Evolutionary conservation across 2,888 invertebrate genomes (phyloP), one percentile per base, ranked within the genome.

Genomic region (Tenthredo notha): DNA sequence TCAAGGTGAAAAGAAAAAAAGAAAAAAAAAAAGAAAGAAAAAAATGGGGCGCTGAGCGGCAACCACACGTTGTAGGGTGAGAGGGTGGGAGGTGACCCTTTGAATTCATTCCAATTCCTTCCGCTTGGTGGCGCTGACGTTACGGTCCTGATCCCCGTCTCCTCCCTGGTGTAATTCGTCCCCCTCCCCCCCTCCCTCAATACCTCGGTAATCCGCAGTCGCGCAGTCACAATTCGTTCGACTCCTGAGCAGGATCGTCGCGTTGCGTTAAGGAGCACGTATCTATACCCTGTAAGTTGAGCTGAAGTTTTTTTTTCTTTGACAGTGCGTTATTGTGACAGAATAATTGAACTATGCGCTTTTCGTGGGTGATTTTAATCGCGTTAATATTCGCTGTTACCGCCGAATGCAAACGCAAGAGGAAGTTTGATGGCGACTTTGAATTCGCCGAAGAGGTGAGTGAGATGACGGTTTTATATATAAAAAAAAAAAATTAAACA

Each of bases 381-480:
- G 90, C 94, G 89, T 90, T 91, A 88, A 89, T 94, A 86, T 91
- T 94, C 88, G 92, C 92, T 86, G 90, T 70, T 61, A 89, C 93
- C 87, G 92, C 91, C 88, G 94, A 94, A 86, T 94, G 94, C 82
- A 94, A 94, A 90, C 95, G 96, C 93, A 96, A 96, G 94, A 95
- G 96, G 93, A 96, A 96, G 94, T 96, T 96, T 92, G 96, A 96
- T 92, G 96, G 96, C 86, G 97, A 97, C 93, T 97, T 96, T 92
- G 97, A 96, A 93, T 97, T 96, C 93, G 96, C 96, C 91, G 96
- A 97, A 94, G 96, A 97, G 96, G 96, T 96, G 94, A 95, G 94
- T 89, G 25, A 75, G 6, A 29, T 77, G 1, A 50, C 7, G 29
- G 15, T 33, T 18, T 67, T 33, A n/a, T n/a, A n/a, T n/a, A n/a